Conservation (phyloP, 64 coral and sea anemone genomes). For the Exaiptasia diaphana region DNA sequence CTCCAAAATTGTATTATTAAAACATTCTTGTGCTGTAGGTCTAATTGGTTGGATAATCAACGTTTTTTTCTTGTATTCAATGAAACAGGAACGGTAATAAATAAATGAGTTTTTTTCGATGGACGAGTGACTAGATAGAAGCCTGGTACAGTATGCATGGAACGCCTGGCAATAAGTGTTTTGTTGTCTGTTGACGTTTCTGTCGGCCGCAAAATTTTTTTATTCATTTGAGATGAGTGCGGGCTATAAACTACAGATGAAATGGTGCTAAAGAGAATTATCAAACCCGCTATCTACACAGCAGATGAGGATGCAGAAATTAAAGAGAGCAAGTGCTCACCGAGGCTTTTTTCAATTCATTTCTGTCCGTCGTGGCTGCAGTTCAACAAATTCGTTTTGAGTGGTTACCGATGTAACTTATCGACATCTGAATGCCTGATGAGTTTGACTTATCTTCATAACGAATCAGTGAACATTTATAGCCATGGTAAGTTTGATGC, state of each 20-base stretch:
- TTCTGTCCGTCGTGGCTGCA: constrained; percentile 68
- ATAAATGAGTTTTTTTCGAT: too few relatives aligned
- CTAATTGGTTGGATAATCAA: too few relatives aligned
- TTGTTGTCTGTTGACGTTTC: neutral
- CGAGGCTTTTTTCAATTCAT: neutral
- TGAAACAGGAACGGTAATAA: too few relatives aligned
- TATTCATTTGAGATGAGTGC: neutral
- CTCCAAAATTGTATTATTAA: too few relatives aligned
- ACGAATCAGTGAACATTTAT: constrained; percentile 90
- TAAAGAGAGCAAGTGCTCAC: neutral
- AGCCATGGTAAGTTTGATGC: constrained; percentile 87
- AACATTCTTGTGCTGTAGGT: too few relatives aligned
- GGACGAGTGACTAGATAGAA: too few relatives aligned
- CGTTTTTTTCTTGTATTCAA: too few relatives aligned
- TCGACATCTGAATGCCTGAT: constrained; percentile 60
- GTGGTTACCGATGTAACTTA: constrained; percentile 72
- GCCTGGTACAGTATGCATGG: neutral
- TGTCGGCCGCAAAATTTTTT: neutral
- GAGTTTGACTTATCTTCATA: constrained; percentile 88
- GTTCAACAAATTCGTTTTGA: constrained; percentile 77
- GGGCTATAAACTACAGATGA: too few relatives aligned
- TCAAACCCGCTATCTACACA: neutral
- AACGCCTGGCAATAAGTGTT: neutral
- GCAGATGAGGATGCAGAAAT: neutral
- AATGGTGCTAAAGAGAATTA: constrained; percentile 18